Percentiles rank a stretch among this genome's conserved stretches.
Evolutionary conservation across 2,797 vertebrate genomes (phyloP).

Genomic region (Orestias chungarensis): DNA sequence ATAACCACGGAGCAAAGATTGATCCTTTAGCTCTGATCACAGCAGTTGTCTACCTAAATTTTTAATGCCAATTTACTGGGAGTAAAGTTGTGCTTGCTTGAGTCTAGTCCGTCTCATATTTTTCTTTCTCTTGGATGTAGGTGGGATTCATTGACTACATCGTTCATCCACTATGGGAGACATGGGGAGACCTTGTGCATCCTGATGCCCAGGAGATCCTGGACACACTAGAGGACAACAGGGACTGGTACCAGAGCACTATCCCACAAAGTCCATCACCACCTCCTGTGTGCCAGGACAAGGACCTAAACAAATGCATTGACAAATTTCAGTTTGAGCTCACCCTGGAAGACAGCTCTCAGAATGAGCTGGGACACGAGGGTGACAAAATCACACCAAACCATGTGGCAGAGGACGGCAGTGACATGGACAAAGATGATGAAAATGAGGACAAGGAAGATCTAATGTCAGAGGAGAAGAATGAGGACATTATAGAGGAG

Average conservation of each 20-base stretch:
- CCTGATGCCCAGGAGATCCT: conserved; percentile 93
- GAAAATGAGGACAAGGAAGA: conserved; percentile 66
- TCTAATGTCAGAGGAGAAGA: conserved; percentile 64
- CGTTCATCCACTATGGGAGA: conserved; percentile 94
- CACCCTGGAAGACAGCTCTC: conserved; percentile 79
- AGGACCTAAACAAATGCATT: conserved; percentile 78
- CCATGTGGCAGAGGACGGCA: conserved; percentile 65
- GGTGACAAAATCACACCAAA: conserved; percentile 61
- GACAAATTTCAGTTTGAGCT: conserved; percentile 92
- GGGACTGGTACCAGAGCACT: conserved; percentile 94
- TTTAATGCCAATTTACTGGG: conserved; percentile 57
- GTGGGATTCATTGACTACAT: conserved; percentile 97
- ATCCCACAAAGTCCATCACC: conserved; percentile 91
- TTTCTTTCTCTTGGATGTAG: conserved; percentile 62
- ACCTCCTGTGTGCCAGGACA: conserved; percentile 80
- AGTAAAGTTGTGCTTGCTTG: conserved; percentile 33
- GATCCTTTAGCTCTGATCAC: conserved; percentile 58
- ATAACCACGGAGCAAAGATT: conserved; percentile 36
- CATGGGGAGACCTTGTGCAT: conserved; percentile 93
- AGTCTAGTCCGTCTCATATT: conserved; percentile 20
- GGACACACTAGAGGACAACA: conserved; percentile 92
- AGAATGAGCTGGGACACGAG: conserved; percentile 58
- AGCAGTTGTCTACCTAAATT: conserved; percentile 58
- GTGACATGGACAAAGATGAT: conserved; percentile 56
- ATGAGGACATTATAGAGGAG: conserved; percentile 70